Base-by-base conservation (phyloP, 2,797 vertebrate species). In the Xerus rutilus region DNA sequence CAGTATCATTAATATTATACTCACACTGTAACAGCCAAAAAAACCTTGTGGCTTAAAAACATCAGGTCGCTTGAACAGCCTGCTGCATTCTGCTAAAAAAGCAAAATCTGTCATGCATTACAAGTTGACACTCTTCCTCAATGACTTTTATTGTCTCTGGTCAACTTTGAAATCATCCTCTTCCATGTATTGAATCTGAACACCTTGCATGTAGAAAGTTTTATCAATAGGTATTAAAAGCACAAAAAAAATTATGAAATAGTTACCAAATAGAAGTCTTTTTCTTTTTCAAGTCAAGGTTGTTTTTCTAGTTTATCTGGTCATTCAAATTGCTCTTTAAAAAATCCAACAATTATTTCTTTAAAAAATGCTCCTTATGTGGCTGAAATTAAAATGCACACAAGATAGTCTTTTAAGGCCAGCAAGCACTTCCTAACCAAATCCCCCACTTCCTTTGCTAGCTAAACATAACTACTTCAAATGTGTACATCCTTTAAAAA, bases 361-460 rank as follows among this genome's bases (percentile, higher is more conserved):
- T 94, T 96, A 93, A 97, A 97, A 78, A 98, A 93, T 72, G 67
- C 35, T 18, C 94, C 84, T 96, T 97, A 84, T 91, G n/a, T 62
- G 52, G 21, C 49, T 10, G 2, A 98, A 95, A 95, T 95, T 7
- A 92, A 54, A 98, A 97, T 86, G 64, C 39, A 96, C 67, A 89
- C 23, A 92, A 95, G 76, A 92, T 93, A 97, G 4, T 0, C 21
- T 96, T 98, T 98, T 78, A 97, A 95, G 87, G 94, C 84, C 96
- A 97, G 95, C 90, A 96, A 92, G 95, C 20, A 95, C 96, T 98
- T 98, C 96, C 96, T 98, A 97, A 96, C 69, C 74, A 98, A 98
- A 98, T 98, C 95, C 94, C 95, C 82, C 86, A 96, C 95, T 98
- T 98, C 96, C 95, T 98, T 95, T 97, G 89, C 96, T 95, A 97